These are phyloP conservation scores for Sarcophaga variegata DNA, from an alignment of 2,888 invertebrate genomes.

Conservation along the genomic window DNA sequence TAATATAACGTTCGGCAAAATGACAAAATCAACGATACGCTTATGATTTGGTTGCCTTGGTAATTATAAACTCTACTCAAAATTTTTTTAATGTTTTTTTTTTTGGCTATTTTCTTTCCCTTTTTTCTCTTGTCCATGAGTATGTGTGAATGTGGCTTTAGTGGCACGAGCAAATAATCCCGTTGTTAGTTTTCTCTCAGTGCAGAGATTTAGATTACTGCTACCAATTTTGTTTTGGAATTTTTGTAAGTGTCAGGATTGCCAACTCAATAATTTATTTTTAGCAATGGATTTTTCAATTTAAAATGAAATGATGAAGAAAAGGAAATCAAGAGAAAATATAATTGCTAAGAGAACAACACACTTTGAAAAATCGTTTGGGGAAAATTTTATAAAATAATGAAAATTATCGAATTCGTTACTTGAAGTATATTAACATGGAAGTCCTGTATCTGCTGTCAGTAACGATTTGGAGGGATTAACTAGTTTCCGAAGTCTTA, in stretches of 20 bases:
- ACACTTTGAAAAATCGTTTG: no score
- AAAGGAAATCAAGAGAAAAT: no score
- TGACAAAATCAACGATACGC: constrained; percentile 38
- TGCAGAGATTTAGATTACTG: constrained; percentile 24
- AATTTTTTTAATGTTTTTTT: constrained; percentile 13
- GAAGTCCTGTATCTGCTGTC: no score
- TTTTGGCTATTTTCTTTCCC: no score
- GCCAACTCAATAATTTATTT: constrained; percentile 25
- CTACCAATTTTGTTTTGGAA: constrained; percentile 14
- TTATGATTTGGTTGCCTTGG: constrained; percentile 59
- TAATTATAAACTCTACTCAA: constrained; percentile 52
- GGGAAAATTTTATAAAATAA: no score
- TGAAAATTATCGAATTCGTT: no score
- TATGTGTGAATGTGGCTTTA: background rate
- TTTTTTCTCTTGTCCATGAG: no score
- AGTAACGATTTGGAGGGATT: no score
- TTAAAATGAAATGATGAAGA: no score
- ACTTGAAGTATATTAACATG: no score
- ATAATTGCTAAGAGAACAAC: no score
- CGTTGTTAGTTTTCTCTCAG: background rate
- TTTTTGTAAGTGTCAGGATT: constrained; percentile 22
- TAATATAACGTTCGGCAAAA: constrained; percentile 25
- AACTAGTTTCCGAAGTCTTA: no score
- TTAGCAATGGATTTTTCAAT: background rate
- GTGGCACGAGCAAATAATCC: constrained; percentile 26